These are phyloP conservation scores for Anoura caudifer DNA, from an alignment of 2,113 vertebrate species.

Conservation along the genomic window DNA sequence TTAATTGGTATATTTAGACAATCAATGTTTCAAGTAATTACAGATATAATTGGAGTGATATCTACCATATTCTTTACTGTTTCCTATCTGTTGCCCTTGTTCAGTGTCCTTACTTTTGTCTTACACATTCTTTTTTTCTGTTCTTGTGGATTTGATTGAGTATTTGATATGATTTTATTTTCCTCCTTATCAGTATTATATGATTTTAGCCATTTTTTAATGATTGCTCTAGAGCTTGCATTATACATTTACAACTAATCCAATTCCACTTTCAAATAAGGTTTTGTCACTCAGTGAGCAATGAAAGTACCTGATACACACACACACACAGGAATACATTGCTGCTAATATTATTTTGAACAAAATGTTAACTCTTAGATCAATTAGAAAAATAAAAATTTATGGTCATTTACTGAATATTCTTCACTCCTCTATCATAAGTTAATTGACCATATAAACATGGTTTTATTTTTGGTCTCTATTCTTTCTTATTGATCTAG, in stretches of 20 bases:
- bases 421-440: not conserved
- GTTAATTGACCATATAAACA: not conserved
- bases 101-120: not conserved
- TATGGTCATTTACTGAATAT: not conserved
- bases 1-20: not conserved
- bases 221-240: not conserved
- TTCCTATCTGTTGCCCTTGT: not conserved
- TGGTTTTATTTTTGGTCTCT: not conserved
- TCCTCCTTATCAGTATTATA: not conserved
- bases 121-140: not conserved
- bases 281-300: not conserved
- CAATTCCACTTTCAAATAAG: not conserved
- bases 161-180: not conserved
- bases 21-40: not conserved
- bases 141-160: not conserved
- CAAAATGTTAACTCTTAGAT: not conserved
- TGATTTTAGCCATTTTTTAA: not conserved
- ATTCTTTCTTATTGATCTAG: not conserved
- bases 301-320: not conserved
- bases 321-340: not conserved
- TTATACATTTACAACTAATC: not conserved
- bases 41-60: not conserved
- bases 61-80: not conserved
- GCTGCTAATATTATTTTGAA: not conserved
- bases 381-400: not conserved